Evolutionary conservation across 2,113 vertebrate species (phyloP).

Genomic region (Ophiodon elongatus): DNA sequence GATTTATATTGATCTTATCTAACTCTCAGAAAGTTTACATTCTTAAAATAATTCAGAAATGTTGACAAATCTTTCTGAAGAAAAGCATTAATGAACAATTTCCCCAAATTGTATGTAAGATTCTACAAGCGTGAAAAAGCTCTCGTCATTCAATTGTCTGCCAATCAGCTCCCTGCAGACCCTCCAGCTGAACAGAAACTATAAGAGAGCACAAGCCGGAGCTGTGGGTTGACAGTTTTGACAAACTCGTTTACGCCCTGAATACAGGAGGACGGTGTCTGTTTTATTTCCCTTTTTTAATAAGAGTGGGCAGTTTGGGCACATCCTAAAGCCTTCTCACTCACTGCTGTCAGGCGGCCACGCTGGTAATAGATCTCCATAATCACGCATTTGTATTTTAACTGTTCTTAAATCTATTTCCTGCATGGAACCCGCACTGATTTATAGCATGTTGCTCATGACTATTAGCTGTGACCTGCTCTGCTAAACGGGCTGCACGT

Average conservation of each 20-base stretch:
- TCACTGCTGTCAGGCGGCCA: conserved; percentile 3
- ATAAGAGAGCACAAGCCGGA: conserved; percentile 7
- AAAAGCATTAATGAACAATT: neutral
- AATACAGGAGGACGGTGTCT: conserved; percentile 19
- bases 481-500: conserved; percentile 7
- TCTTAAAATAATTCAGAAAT: too few relatives aligned
- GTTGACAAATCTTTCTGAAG: neutral
- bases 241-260: conserved; percentile 13
- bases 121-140: neutral
- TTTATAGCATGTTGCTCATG: conserved; percentile 40
- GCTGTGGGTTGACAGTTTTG: conserved; percentile 21
- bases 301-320: neutral
- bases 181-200: neutral
- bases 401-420: conserved; percentile 14
- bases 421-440: conserved; percentile 10
- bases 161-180: neutral
- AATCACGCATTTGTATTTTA: conserved; percentile 13
- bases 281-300: conserved; percentile 14
- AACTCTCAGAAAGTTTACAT: neutral
- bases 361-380: neutral
- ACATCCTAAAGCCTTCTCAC: neutral
- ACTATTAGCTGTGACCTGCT: conserved; percentile 18
- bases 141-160: neutral
- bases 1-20: neutral
- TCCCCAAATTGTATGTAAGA: neutral